Conservation (phyloP, 2,797 vertebrate species). For the Cyprinodon diabolis region DNA sequence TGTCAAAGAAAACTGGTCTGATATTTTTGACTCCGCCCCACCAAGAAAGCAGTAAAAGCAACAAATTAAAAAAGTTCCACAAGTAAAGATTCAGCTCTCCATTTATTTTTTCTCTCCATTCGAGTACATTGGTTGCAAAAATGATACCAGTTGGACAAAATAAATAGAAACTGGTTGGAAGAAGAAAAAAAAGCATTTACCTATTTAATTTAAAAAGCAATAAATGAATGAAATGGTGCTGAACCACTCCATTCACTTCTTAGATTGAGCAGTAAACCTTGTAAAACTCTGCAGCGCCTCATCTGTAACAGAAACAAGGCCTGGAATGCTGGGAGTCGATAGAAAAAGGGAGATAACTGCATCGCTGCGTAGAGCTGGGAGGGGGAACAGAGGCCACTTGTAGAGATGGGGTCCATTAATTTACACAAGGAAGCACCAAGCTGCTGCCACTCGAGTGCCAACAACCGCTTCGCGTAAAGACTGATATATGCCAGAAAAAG, state of each 20-base stretch:
- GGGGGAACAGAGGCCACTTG: slow-evolving; percentile 91
- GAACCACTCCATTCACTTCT: slow-evolving; percentile 50
- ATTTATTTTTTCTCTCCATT: slow-evolving; percentile 18
- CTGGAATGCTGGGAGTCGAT: slow-evolving; percentile 92
- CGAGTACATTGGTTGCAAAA: slow-evolving; percentile 91
- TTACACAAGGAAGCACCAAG: slow-evolving; percentile 95
- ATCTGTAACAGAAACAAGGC: slow-evolving; percentile 86
- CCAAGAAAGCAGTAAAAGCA: too few species aligned
- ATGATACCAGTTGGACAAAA: slow-evolving; percentile 82
- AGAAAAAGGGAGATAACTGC: slow-evolving; percentile 90
- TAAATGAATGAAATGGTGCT: slow-evolving; percentile 50
- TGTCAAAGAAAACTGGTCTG: too few species aligned
- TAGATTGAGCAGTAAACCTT: slow-evolving; percentile 76
- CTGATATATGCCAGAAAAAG: slow-evolving; percentile 85
- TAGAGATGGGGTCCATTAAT: slow-evolving; percentile 89
- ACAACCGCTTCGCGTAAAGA: slow-evolving; percentile 92
- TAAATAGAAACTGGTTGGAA: slow-evolving; percentile 80
- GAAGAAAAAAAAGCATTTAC: slow-evolving; percentile 75
- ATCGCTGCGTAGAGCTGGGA: slow-evolving; percentile 87
- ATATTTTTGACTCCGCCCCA: too few species aligned
- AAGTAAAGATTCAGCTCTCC: slow-evolving; percentile 43
- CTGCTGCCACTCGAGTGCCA: slow-evolving; percentile 93
- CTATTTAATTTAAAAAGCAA: slow-evolving; percentile 70
- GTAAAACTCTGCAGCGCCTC: slow-evolving; percentile 85
- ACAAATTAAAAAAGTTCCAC: background rate